phyloP scores from a whole-genome alignment of 2,888 invertebrate genomes.

The Aproaerema taeniolella region DNA sequence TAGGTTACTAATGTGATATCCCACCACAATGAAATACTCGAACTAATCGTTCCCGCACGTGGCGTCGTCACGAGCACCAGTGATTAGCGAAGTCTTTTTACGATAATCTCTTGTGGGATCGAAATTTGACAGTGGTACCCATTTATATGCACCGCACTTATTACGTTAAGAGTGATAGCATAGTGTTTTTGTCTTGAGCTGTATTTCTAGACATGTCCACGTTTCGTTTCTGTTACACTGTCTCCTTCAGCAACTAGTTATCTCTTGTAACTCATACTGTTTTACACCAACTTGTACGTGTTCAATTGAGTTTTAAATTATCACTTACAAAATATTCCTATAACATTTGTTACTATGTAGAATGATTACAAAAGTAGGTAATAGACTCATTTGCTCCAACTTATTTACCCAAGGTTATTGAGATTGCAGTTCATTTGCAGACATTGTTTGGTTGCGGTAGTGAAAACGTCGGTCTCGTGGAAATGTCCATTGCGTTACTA shows the following conservation, averaged over 20 bases:
- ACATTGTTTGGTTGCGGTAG: not conserved
- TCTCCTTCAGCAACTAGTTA: not conserved
- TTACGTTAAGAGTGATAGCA: too few species aligned
- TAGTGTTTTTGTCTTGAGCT: too few species aligned
- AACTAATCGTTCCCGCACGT: constrained; percentile 12
- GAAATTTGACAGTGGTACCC: not conserved
- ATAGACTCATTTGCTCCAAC: not conserved
- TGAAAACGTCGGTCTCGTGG: not conserved
- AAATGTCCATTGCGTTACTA: too few species aligned
- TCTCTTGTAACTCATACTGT: not conserved
- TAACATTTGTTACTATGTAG: not conserved
- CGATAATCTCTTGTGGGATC: constrained; percentile 1
- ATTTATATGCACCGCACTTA: too few species aligned
- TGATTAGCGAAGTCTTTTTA: constrained; percentile 25
- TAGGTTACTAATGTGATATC: constrained; percentile 13
- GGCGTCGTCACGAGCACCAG: constrained; percentile 12
- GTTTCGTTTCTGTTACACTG: too few species aligned
- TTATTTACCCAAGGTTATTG: constrained; percentile 3
- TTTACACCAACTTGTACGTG: constrained; percentile 1
- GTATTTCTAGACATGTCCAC: too few species aligned
- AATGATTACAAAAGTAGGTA: constrained; percentile 4
- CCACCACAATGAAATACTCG: constrained; percentile 10
- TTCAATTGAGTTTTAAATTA: constrained; percentile 4
- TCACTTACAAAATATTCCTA: constrained; percentile 5
- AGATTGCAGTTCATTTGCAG: not conserved